These are phyloP conservation scores for Hylomyscus alleni DNA, from an alignment of 2,797 vertebrate species.

Conservation along the genomic window DNA sequence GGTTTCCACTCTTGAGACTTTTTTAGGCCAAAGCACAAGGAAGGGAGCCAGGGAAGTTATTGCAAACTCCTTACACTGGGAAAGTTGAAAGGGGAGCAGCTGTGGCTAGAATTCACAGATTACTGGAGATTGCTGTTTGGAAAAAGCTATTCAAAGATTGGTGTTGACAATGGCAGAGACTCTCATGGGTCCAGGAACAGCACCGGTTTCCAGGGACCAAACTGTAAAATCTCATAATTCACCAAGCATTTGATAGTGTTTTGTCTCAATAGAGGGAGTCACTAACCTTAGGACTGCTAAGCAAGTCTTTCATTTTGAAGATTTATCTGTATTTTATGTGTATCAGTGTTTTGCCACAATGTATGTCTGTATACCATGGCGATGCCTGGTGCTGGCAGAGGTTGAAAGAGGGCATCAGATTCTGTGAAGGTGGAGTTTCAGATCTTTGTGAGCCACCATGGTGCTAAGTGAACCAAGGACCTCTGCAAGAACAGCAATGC, in stretches of 20 bases:
- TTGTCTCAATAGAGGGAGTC: background rate
- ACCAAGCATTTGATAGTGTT: background rate
- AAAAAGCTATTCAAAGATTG: background rate
- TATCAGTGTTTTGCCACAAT: background rate
- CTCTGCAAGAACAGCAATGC: background rate
- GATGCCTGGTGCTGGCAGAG: background rate
- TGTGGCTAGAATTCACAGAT: background rate
- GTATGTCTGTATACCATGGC: background rate
- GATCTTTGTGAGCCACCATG: too few relatives aligned
- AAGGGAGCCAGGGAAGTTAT: background rate
- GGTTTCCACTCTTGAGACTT: background rate
- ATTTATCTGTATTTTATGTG: background rate
- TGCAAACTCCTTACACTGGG: background rate
- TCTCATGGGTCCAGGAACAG: background rate
- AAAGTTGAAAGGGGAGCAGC: background rate
- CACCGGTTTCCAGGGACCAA: background rate
- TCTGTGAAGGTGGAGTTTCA: background rate
- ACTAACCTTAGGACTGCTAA: background rate
- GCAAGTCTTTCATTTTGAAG: background rate
- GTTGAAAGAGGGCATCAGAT: background rate
- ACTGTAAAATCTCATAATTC: background rate
- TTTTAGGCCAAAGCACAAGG: background rate
- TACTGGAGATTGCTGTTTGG: background rate
- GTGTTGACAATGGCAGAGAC: background rate
- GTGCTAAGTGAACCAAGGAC: background rate